Percentiles rank a stretch among this genome's conserved stretches.
Conservation (phyloP, 35 echinoderm and acorn worm genomes). For the Diadema setosum region DNA sequence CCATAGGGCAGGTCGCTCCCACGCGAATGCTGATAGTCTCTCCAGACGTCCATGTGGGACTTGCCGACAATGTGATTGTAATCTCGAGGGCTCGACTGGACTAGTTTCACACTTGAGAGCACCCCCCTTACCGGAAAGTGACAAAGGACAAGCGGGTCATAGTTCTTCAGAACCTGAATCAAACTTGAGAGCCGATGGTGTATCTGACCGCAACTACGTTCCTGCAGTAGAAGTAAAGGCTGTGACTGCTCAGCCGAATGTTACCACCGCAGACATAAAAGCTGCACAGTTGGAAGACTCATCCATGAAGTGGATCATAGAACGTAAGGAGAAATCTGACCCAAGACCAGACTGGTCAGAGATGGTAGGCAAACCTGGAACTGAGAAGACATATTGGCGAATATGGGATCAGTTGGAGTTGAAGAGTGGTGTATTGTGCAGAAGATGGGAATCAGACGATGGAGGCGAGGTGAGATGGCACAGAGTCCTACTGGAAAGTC, state of each 20-base stretch:
- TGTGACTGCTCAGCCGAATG: not conserved
- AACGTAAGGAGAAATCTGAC: not conserved
- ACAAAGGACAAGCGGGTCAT: not conserved
- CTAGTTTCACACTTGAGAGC: too few species aligned
- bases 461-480: slow-evolving; percentile 4
- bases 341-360: not conserved
- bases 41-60: not conserved
- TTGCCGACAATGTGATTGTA: slow-evolving; percentile 11
- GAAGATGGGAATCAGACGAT: slow-evolving; percentile 40
- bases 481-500: not conserved
- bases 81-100: too few species aligned
- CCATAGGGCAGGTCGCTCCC: not conserved
- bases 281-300: not conserved
- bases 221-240: not conserved
- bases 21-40: slow-evolving; percentile 15
- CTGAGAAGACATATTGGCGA: not conserved
- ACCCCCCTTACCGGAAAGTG: too few species aligned
- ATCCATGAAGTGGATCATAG: not conserved
- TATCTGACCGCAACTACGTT: not conserved
- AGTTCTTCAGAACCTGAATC: not conserved
- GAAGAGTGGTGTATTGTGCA: not conserved
- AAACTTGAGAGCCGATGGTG: not conserved
- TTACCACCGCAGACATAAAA: not conserved
- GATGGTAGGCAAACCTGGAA: not conserved
- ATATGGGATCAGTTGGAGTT: not conserved